A percentile compares a stretch with the other conserved stretches of the same genome.
Evolutionary conservation across 2,113 vertebrate genomes (phyloP).

Genomic region (Misgurnus anguillicaudatus): DNA sequence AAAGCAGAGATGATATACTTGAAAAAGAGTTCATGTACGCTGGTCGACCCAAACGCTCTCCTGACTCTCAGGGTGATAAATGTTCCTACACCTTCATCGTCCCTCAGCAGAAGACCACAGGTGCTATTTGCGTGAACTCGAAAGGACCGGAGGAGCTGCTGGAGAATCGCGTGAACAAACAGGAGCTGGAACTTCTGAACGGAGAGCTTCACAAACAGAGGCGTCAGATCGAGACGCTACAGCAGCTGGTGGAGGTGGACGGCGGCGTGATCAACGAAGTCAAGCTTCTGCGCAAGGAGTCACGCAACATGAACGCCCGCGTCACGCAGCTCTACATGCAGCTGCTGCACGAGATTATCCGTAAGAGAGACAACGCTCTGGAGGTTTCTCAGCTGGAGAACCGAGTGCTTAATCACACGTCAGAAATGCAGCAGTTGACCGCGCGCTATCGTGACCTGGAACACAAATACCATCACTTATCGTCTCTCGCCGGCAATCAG

Average conservation of each 20-base stretch:
- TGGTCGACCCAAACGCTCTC: slow-evolving; percentile 73
- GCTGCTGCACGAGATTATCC: slow-evolving; percentile 85
- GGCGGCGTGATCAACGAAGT: slow-evolving; percentile 87
- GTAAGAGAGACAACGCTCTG: slow-evolving; percentile 84
- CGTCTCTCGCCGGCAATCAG: slow-evolving; percentile 81
- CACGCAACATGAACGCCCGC: slow-evolving; percentile 87
- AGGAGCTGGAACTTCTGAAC: slow-evolving; percentile 83
- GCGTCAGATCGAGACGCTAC: slow-evolving; percentile 84
- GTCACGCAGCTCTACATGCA: slow-evolving; percentile 90
- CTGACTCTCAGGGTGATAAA: slow-evolving; percentile 71
- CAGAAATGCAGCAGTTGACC: slow-evolving; percentile 84
- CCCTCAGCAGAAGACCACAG: slow-evolving; percentile 84
- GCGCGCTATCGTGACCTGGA: slow-evolving; percentile 85
- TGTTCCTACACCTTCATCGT: slow-evolving; percentile 90
- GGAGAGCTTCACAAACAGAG: slow-evolving; percentile 86
- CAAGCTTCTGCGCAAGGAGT: slow-evolving; percentile 85
- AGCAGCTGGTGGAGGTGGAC: slow-evolving; percentile 86
- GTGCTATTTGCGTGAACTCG: slow-evolving; percentile 87
- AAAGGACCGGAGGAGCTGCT: slow-evolving; percentile 80
- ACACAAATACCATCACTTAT: slow-evolving; percentile 85
- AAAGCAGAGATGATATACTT: slow-evolving; percentile 66
- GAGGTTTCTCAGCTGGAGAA: slow-evolving; percentile 88
- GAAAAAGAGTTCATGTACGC: slow-evolving; percentile 78
- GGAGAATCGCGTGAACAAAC: slow-evolving; percentile 83
- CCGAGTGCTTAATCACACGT: slow-evolving; percentile 84